These are phyloP conservation scores for Tenthredo amoena DNA, from an alignment of 2,888 invertebrate species.

Conservation along the genomic window DNA sequence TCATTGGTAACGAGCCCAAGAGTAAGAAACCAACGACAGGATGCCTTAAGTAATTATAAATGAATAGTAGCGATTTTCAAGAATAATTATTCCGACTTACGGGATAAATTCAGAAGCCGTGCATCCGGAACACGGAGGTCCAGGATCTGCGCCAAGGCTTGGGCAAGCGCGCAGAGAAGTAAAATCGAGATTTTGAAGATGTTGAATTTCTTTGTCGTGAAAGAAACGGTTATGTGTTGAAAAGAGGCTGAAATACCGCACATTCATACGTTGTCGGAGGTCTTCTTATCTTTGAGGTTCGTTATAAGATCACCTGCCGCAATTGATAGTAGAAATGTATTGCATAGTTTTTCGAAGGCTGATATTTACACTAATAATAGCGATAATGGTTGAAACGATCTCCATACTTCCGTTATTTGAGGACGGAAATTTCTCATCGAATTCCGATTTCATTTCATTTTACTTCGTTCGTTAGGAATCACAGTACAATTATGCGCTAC, in stretches of 20 bases:
- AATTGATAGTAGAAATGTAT: not conserved
- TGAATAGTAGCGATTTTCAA: not conserved
- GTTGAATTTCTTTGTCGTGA: not conserved
- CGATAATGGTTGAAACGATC: not conserved
- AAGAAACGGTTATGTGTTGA: not conserved
- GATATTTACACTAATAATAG: not conserved
- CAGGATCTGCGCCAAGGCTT: no score
- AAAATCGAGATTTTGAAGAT: not conserved
- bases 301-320: not conserved
- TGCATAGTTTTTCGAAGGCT: not conserved
- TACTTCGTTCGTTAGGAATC: not conserved
- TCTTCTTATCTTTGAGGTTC: not conserved
- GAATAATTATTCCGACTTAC: not conserved
- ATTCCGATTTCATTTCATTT: not conserved
- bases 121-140: not conserved
- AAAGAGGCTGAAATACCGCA: not conserved
- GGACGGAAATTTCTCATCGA: not conserved
- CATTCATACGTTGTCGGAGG: not conserved
- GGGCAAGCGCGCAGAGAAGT: no score
- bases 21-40: not conserved
- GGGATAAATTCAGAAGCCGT: not conserved
- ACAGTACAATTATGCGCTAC: not conserved
- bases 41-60: not conserved
- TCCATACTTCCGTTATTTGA: not conserved
- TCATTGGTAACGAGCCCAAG: not conserved